Conservation (phyloP, 2,113 vertebrate genomes). For the Emydura subglobosa region DNA sequence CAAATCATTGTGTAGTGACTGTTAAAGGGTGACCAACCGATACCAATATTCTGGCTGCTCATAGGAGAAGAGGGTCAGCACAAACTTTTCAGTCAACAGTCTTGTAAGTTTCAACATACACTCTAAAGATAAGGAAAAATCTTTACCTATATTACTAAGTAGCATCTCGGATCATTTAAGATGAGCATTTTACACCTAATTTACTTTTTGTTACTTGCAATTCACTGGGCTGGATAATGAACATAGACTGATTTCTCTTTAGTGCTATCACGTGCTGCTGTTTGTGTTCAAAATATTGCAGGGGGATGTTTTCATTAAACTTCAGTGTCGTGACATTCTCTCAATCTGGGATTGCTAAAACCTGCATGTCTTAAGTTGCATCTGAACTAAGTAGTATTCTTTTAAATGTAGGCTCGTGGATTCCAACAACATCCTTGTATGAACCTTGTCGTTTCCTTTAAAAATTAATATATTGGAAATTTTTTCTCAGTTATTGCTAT, state of each 20-base stretch:
- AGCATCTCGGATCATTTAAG: neutral
- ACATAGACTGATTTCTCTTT: neutral
- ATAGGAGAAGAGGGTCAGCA: neutral
- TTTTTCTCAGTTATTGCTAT: neutral
- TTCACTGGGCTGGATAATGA: neutral
- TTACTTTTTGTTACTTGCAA: neutral
- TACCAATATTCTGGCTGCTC: neutral
- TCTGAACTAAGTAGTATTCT: neutral
- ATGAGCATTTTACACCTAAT: neutral
- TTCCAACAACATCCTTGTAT: neutral
- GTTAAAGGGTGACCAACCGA: neutral
- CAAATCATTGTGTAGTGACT: neutral
- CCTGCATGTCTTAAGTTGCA: neutral
- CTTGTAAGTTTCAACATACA: neutral
- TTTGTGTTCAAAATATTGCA: neutral
- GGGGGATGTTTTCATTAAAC: neutral
- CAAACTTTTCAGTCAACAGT: neutral
- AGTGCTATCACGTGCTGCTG: neutral
- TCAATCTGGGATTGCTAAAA: neutral
- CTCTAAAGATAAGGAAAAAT: neutral
- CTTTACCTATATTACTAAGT: neutral
- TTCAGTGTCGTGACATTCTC: rapidly evolving
- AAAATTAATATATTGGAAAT: neutral
- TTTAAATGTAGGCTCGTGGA: rapidly evolving
- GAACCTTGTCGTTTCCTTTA: rapidly evolving